Evolutionary conservation across 1,140 invertebrate genomes (phyloP), one percentile per base, ranked within the genome.

Genomic region (Euschistus heros): DNA sequence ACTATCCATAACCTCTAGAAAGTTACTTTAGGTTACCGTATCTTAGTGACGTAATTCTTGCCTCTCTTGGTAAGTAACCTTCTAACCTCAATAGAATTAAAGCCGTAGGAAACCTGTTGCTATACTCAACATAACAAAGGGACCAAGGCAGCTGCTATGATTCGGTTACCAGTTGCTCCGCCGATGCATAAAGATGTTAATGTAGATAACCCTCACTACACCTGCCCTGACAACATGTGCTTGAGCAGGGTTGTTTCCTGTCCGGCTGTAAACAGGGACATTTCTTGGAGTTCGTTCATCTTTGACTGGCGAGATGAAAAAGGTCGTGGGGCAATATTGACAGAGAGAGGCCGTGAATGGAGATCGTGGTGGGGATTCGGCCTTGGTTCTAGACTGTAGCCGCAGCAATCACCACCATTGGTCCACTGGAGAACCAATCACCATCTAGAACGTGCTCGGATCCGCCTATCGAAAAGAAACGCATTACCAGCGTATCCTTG

Each of bases 111-210:
- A 37, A 37, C 33, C 33, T 37, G 33, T 37, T 37, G 33, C 33
- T 13, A 8, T 8, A 30, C 30, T 30, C 30, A 30, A 30, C 30
- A 37, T 37, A 37, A 37, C 33, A 37, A 37, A 37, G 10, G 8
- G 6, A 6, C 10, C 33, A 13, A 13, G 33, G 8, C 33, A 37
- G 33, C 33, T 37, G 33, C 33, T 37, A 50, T 22, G 47, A 20
- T 18, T 50, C 22, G 47, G n/a, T 50, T 22, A 50, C 47, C 47
- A 50, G 47, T 22, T 50, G 47, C n/a, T 18, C 47, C 22, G 22
- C n/a, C 47, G 47, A 50, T 50, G 47, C 47, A 50, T 50, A 22
- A 50, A 50, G 47, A 50, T 50, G n/a, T 50, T 50, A 22, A 50
- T 20, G 22, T 20, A 3, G 47, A 50, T 50, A 37, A 13, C 33